phyloP scores from a whole-genome alignment of 2,797 vertebrate genomes.

The Pachyuromys duprasi region DNA sequence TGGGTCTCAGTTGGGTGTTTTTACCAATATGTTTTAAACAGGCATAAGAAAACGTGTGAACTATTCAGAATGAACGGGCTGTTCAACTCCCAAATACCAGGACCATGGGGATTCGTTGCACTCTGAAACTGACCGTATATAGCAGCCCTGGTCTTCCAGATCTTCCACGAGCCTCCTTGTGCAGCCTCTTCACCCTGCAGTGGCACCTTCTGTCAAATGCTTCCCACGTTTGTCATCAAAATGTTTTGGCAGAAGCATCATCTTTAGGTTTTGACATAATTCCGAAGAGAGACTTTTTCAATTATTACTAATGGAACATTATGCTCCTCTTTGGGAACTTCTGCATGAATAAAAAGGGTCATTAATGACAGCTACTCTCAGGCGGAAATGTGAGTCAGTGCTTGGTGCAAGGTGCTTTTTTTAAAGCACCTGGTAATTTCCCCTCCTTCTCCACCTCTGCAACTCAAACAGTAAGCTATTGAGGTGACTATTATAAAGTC shows the following conservation, averaged over 20 bases:
- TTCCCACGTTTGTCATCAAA: slow-evolving; percentile 87
- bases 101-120: accelerated
- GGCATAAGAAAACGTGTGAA: not conserved
- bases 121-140: not conserved
- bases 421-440: slow-evolving; percentile 82
- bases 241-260: slow-evolving; percentile 90
- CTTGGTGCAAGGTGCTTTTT: slow-evolving; percentile 56
- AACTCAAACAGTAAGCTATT: slow-evolving; percentile 72
- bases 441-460: slow-evolving; percentile 79
- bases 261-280: slow-evolving; percentile 90
- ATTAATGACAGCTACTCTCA: slow-evolving; percentile 88
- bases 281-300: slow-evolving; percentile 88
- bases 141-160: slow-evolving; percentile 41
- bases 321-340: slow-evolving; percentile 87
- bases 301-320: slow-evolving; percentile 91
- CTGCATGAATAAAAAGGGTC: slow-evolving; percentile 91
- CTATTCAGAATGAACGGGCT: not conserved
- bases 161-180: slow-evolving; percentile 76
- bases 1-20: not conserved
- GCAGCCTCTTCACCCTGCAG: slow-evolving; percentile 81
- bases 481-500: slow-evolving; percentile 71
- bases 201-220: slow-evolving; percentile 87
- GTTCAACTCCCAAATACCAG: not conserved
- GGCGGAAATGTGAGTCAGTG: slow-evolving; percentile 87
- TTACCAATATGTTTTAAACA: not conserved